Evolutionary conservation across 2,797 vertebrate species (phyloP).

Genomic region (Merluccius polli): DNA sequence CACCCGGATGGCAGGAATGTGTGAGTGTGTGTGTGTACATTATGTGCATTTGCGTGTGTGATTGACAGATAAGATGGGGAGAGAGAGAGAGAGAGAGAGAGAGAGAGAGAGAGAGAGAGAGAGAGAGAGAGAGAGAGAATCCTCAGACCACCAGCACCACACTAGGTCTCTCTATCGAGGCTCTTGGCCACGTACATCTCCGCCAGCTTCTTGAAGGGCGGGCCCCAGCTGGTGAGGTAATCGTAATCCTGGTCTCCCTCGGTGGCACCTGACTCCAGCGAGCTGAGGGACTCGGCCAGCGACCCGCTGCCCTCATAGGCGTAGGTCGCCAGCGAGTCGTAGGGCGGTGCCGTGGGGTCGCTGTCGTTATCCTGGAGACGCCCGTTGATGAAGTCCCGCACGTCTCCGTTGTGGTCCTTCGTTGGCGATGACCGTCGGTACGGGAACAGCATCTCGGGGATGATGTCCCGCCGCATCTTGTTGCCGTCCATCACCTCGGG

Average conservation of each 20-base stretch:
- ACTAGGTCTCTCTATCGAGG: constrained; percentile 84
- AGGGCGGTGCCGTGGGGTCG: constrained; percentile 90
- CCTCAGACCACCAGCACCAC: constrained; percentile 7
- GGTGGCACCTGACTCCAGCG: constrained; percentile 86
- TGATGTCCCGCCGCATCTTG: constrained; percentile 91
- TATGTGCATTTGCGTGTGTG: constrained; percentile 1
- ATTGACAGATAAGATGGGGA: constrained; percentile 31
- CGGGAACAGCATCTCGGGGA: constrained; percentile 88
- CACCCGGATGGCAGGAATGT: constrained; percentile 27
- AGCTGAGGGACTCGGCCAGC: constrained; percentile 92
- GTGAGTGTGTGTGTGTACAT: constrained; percentile 11
- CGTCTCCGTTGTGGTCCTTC: constrained; percentile 85
- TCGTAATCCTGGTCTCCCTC: constrained; percentile 97
- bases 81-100: constrained; percentile 46
- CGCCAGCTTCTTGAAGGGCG: constrained; percentile 92
- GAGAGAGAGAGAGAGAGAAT: constrained; percentile 46
- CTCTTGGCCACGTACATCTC: constrained; percentile 97
- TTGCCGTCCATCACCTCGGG: constrained; percentile 91
- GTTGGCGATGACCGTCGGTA: constrained; percentile 89
- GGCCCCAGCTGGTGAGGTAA: constrained; percentile 96
- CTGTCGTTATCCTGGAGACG: constrained; percentile 91
- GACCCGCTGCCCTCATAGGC: constrained; percentile 95
- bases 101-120: constrained; percentile 51
- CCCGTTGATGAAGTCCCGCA: constrained; percentile 93
- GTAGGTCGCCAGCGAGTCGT: constrained; percentile 97